These are phyloP conservation scores for Sylvicola cinctus DNA, from an alignment of 2,888 invertebrate genomes.

Conservation along the genomic window DNA sequence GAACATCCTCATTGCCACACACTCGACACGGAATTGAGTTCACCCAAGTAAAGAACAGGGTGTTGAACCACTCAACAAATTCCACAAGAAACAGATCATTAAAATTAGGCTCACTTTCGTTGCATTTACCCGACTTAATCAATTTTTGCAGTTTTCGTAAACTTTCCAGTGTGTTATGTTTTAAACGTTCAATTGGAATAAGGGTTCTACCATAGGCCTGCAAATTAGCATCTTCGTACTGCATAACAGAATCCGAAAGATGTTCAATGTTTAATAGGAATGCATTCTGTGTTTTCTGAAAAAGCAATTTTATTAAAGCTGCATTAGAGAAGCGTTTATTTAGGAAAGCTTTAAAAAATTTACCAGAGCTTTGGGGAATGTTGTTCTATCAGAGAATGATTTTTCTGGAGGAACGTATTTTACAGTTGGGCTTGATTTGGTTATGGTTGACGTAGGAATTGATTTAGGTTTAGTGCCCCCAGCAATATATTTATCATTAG, in stretches of 20 bases:
- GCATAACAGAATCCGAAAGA: constrained; percentile 35
- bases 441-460: background rate
- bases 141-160: constrained; percentile 38
- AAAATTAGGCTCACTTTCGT: constrained; percentile 29
- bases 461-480: background rate
- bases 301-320: background rate
- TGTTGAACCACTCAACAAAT: constrained; percentile 80
- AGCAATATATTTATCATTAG: background rate
- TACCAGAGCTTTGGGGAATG: background rate
- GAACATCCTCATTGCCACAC: constrained; percentile 37
- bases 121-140: constrained; percentile 24
- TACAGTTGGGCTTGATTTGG: no score
- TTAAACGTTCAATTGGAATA: constrained; percentile 46
- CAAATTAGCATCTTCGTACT: constrained; percentile 46
- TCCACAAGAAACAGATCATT: constrained; percentile 60
- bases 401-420: no score
- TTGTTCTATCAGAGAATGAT: background rate
- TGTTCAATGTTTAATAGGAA: constrained; percentile 25
- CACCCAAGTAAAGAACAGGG: constrained; percentile 82
- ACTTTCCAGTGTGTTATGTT: constrained; percentile 38
- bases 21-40: constrained; percentile 49
- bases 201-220: constrained; percentile 39
- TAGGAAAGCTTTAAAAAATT: background rate
- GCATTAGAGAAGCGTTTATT: no score
- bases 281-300: constrained; percentile 14